Percentiles rank a stretch among this genome's conserved stretches.
Evolutionary conservation across 2,888 invertebrate genomes (phyloP).

Genomic region (Drosophila kambysellisi): DNA sequence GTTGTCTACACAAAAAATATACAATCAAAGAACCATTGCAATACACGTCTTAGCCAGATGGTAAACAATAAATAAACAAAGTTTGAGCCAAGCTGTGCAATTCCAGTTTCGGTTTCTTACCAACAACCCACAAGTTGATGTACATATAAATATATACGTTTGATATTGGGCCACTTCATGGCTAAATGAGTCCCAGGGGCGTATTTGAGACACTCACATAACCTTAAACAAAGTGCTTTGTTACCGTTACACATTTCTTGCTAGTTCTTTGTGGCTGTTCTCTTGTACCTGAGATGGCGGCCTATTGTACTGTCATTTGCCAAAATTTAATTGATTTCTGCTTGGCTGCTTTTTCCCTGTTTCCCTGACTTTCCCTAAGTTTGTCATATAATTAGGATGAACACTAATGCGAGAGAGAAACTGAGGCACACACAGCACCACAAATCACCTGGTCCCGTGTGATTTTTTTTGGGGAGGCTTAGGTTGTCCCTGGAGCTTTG

Average conservation of each 20-base stretch:
- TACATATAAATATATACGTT: slow-evolving; percentile 30
- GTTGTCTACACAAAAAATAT: background rate
- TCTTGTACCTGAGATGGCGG: slow-evolving; percentile 25
- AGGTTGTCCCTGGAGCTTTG: slow-evolving; percentile 15
- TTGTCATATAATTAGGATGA: slow-evolving; percentile 54
- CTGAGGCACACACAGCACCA: slow-evolving; percentile 30
- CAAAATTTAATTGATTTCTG: slow-evolving; percentile 69
- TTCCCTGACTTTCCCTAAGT: slow-evolving; percentile 26
- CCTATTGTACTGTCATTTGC: slow-evolving; percentile 51
- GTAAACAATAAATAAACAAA: slow-evolving; percentile 35
- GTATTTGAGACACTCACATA: slow-evolving; percentile 48
- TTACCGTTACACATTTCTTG: slow-evolving; percentile 10
- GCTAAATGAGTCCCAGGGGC: slow-evolving; percentile 63
- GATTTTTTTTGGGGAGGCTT: background rate
- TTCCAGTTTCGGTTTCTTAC: background rate
- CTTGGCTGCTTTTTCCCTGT: slow-evolving; percentile 17
- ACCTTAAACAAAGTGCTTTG: slow-evolving; percentile 31
- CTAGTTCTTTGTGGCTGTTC: slow-evolving; percentile 15
- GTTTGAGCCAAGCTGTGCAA: slow-evolving; percentile 10
- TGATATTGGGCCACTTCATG: slow-evolving; percentile 46
- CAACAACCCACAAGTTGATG: slow-evolving; percentile 22
- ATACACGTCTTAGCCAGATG: background rate
- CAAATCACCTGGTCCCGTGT: slow-evolving; percentile 24
- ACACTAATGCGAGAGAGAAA: slow-evolving; percentile 32
- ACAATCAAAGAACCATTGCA: background rate